Evolutionary conservation across 1,140 invertebrate genomes (phyloP).

Genomic region (Dufourea novaeangliae): DNA sequence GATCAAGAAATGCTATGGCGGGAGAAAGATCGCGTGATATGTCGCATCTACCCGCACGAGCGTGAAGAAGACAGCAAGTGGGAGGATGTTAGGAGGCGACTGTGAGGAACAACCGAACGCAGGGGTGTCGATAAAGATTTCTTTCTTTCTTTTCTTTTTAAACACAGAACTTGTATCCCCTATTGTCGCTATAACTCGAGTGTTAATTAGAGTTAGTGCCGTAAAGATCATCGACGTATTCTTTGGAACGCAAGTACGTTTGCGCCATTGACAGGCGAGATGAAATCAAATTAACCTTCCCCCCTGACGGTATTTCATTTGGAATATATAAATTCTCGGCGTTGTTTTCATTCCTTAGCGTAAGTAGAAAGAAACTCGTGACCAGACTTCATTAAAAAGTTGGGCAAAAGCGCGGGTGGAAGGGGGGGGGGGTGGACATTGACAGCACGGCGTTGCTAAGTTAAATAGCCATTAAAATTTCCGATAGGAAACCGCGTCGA

Average conservation of each 20-base stretch:
- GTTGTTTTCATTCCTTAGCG: constrained; percentile 3
- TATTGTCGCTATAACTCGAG: background rate
- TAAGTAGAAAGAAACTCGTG: background rate
- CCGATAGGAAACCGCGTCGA: constrained; percentile 13
- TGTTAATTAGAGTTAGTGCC: too few relatives aligned
- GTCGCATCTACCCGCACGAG: constrained; percentile 49
- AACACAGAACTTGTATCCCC: constrained; percentile 27
- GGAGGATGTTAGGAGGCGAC: constrained; percentile 28
- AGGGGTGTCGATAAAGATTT: constrained; percentile 67
- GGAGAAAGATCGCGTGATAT: constrained; percentile 50
- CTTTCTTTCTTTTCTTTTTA: constrained; percentile 54
- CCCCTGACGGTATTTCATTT: background rate
- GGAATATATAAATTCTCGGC: background rate
- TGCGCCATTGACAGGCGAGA: background rate
- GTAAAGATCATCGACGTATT: too few relatives aligned
- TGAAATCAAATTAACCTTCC: background rate
- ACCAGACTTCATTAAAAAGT: constrained; percentile 36
- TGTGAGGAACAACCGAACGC: constrained; percentile 43
- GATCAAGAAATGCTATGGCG: constrained; percentile 63
- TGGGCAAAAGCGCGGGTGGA: background rate
- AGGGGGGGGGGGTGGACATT: too few relatives aligned
- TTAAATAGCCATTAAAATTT: constrained; percentile 44
- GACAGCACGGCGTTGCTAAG: constrained; percentile 5
- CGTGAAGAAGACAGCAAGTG: constrained; percentile 33
- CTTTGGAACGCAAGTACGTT: too few relatives aligned